Base-by-base conservation (phyloP, 2,797 vertebrate genomes). In the Tapirus indicus region DNA sequence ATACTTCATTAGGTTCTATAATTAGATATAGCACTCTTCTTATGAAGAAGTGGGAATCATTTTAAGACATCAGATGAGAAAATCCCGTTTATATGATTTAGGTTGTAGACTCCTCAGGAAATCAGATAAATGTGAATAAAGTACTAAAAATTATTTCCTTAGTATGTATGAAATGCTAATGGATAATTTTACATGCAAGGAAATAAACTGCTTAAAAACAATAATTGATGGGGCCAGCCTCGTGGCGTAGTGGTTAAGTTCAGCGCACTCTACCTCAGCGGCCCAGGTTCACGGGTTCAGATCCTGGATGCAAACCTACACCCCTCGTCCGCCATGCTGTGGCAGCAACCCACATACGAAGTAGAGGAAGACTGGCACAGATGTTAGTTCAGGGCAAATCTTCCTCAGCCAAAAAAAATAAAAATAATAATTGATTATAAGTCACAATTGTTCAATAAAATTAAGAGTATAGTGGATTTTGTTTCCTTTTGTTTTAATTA, bases 401-500 rank as follows among this genome's bases (percentile, higher is more conserved):
- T 47, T 47, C 47, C 47, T 47, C 47, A 47, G 11, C 9, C 47
- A 47, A 47, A 47, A 47, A 47, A 47, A 47, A 47, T 10, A 83
- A 95, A 91, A 80, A 88, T 35, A 94, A 0, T 54, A 78, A 88
- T 17, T 69, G 21, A 83, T 84, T 97, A 3, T 56, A 87, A 89
- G 74, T 96, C 35, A 75, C 32, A 95, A 83, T 82, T 94, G n/a
- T 91, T 90, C 9, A 69, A 44, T 86, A 66, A 84, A 85, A 68
- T 88, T 93, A 93, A 90, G 77, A 92, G 6, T 56, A 13, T 89
- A 47, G 23, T 56, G 49, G 20, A 0, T 32, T 80, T 95, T 94
- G 47, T 71, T 23, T 89, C 71, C 16, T 11, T 97, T 97, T 97
- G 35, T 97, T 97, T 96, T 77, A 90, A 96, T 96, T 95, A 99